These are phyloP conservation scores for Channallabes apus DNA, from an alignment of 2,797 vertebrate genomes.

Conservation along the genomic window DNA sequence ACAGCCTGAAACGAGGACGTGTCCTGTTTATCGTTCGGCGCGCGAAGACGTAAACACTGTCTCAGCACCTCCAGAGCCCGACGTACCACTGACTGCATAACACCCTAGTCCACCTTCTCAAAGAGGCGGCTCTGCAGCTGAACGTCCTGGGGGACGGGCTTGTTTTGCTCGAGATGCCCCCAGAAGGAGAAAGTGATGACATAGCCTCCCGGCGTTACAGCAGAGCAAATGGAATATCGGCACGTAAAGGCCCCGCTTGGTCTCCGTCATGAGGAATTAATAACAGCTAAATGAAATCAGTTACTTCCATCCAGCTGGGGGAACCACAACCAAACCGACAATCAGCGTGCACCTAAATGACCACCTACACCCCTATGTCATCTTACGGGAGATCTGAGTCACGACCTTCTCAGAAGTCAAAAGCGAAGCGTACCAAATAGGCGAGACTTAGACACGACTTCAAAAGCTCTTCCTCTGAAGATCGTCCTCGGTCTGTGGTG, in stretches of 20 bases:
- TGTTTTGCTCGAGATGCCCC: conserved; percentile 44
- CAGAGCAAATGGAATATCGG: conserved; percentile 30
- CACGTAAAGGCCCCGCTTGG: background rate
- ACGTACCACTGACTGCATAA: conserved; percentile 30
- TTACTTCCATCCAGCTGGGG: conserved; percentile 33
- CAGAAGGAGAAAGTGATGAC: conserved; percentile 52
- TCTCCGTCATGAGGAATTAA: background rate
- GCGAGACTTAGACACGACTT: background rate
- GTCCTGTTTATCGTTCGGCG: conserved; percentile 41
- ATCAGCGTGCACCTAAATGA: conserved; percentile 31
- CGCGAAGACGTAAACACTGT: conserved; percentile 45
- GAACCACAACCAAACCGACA: conserved; percentile 32
- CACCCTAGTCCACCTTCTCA: conserved; percentile 29
- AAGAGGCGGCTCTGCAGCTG: conserved; percentile 12
- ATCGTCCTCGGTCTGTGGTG: background rate
- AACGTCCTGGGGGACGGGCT: conserved; percentile 26
- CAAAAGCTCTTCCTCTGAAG: background rate
- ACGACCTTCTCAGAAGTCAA: conserved; percentile 9
- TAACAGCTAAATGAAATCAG: conserved; percentile 20
- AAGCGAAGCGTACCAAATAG: background rate
- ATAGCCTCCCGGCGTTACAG: conserved; percentile 36
- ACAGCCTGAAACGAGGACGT: conserved; percentile 21
- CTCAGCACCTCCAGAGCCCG: conserved; percentile 26
- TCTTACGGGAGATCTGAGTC: conserved; percentile 17
- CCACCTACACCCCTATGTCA: background rate